Evolutionary conservation across 2,113 vertebrate genomes (phyloP).

Genomic region (Ammodramus savannarum): DNA sequence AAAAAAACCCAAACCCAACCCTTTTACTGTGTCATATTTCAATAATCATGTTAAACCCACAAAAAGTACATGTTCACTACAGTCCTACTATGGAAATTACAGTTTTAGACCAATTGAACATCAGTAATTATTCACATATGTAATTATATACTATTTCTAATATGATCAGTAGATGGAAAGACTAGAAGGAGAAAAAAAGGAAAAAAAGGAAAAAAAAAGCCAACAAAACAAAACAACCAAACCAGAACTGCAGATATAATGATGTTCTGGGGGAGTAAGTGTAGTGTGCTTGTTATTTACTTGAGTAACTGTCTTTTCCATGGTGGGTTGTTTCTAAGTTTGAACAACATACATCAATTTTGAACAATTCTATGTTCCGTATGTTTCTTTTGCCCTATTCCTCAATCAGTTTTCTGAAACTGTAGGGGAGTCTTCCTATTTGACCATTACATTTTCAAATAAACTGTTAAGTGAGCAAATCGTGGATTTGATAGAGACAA

Average conservation of each 20-base stretch:
- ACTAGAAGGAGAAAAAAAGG: not conserved
- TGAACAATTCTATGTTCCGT: not conserved
- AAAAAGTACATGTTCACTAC: not conserved
- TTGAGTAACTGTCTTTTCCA: not conserved
- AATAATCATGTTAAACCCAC: not conserved
- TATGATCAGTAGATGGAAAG: not conserved
- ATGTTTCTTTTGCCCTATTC: not conserved
- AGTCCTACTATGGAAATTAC: not conserved
- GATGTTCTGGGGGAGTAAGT: not conserved
- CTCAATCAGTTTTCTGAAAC: not conserved
- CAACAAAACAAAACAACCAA: not conserved
- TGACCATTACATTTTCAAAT: not conserved
- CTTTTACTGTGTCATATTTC: not conserved
- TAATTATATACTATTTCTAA: not conserved
- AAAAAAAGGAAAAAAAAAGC: rapidly evolving
- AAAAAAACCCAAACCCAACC: rapidly evolving
- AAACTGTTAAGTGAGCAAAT: not conserved
- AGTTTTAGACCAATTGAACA: not conserved
- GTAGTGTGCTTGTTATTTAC: not conserved
- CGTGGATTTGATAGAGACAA: not conserved
- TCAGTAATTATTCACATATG: not conserved
- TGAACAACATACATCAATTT: not conserved
- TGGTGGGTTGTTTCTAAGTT: not conserved
- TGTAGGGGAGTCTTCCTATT: not conserved
- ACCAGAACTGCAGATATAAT: not conserved